phyloP scores from a whole-genome alignment of 2,113 vertebrate species.

The Theropithecus gelada region DNA sequence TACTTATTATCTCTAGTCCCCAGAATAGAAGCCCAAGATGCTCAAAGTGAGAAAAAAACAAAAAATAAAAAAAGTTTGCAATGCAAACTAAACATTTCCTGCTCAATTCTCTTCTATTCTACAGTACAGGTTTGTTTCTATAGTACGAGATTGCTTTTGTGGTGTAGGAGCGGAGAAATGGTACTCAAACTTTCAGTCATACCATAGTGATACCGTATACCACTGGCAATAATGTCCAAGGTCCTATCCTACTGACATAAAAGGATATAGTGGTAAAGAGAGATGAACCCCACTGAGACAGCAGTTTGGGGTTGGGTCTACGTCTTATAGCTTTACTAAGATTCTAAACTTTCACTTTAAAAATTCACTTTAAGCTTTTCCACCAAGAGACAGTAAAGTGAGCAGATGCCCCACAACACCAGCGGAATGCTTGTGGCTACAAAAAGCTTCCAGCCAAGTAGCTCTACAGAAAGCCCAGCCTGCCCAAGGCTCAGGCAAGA shows the following conservation, averaged over 20 bases:
- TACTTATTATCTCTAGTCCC: neutral
- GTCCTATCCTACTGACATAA: neutral
- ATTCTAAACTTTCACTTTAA: slow-evolving; percentile 40
- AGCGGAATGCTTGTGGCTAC: slow-evolving; percentile 13
- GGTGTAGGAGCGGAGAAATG: neutral
- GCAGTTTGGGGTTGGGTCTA: neutral
- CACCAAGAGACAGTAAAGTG: slow-evolving; percentile 2
- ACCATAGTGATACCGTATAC: neutral
- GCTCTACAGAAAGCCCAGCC: neutral
- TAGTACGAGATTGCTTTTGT: neutral
- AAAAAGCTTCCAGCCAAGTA: neutral
- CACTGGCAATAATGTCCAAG: neutral
- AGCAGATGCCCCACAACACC: neutral
- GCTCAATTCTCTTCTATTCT: neutral
- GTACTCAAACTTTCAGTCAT: neutral
- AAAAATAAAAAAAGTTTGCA: neutral
- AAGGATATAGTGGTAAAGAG: neutral
- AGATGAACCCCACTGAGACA: neutral
- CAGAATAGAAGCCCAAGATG: slow-evolving; percentile 20
- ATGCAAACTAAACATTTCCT: neutral
- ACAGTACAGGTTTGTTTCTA: neutral
- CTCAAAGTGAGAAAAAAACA: slow-evolving; percentile 38
- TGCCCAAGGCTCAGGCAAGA: neutral
- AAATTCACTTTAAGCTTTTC: neutral
- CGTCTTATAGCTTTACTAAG: neutral